Evolutionary conservation across 2,113 vertebrate genomes (phyloP), one percentile per base, ranked within the genome.

Genomic region (Phalacrocorax brasilianus): DNA sequence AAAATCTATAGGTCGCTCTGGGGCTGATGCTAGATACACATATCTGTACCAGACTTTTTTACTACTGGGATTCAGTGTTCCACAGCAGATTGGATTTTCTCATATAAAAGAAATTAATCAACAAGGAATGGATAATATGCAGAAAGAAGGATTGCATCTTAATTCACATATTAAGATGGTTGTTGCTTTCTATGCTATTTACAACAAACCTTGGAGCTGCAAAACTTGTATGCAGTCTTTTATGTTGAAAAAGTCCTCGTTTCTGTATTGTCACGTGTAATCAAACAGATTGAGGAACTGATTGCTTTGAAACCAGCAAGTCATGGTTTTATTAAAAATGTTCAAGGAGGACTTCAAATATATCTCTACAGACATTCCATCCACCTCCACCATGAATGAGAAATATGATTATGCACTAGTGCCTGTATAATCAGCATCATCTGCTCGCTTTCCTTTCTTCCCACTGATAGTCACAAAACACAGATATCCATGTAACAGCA

Each of bases 251-350:
- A 73, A 6, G 5, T 38, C 68, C 45, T 50, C 27, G 9, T 72
- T 91, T 79, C 80, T 65, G 22, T 33, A 28, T 40, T 52, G 87
- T 59, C 74, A 85, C 22, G 21, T 59, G 80, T 40, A 85, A 79
- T 30, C 59, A 81, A 85, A 63, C 40, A 88, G 74, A 76, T 5
- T 38, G 74, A 82, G 78, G 58, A 82, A 58, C 14, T 3, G 9
- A 76, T 45, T 50, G 33, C 52, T 96, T 87, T 89, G 74, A 91
- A 94, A 89, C 21, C 27, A 87, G 30, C 52, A 94, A 79, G 63
- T 77, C 61, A 72, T 63, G 76, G 79, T 65, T 94, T 96, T 88
- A 91, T 94, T 75, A 78, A 91, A 91, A 87, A 56, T 87, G 91
- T 75, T 92, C 92, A 77, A 89, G 35, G 28, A 87, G 55, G 26